Base-by-base conservation (phyloP, 2,888 invertebrate genomes). In the Tiphia femorata region DNA sequence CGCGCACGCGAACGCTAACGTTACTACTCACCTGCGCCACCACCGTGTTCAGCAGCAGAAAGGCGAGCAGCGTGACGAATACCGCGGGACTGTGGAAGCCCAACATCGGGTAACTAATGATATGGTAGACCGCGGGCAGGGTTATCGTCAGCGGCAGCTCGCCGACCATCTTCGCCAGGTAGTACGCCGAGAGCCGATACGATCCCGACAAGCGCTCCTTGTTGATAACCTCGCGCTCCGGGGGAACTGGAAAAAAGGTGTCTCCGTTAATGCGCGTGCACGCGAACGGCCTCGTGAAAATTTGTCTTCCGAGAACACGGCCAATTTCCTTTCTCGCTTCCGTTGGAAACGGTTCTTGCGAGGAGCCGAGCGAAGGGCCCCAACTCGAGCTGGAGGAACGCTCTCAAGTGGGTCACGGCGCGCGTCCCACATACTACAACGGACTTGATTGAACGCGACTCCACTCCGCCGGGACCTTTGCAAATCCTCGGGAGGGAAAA, bases 121-220 rank as follows among this genome's bases (percentile, higher is more conserved):
- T 84, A 81, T 91, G 90, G 85, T 92, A 92, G 74, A 92, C 88
- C 37, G 91, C 89, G 55, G 93, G 93, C 74, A 92, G 84, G 30
- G 91, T 89, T 71, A 93, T 87, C 37, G 91, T 90, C 66, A 93
- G 81, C 6, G 93, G 93, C 73, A 92, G 80, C 82, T 94, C 93
- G 54, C 92, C 92, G 60, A 91, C 88, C 91, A 92, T 92, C 84
- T 93, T 93, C 58, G 93, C 92, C 78, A 92, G 81, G 83, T 92
- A 93, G 79, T 93, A 94, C 29, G 93, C 92, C 6, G 92, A 92
- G 47, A 93, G 84, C 49, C 93, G 86, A 78, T 93, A 94, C 27
- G 92, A 90, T 42, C 93, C 93, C 10, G 92, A 90, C 65, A 90
- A 86, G 54, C 93, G 86, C 81, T 94, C 93, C 80, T 93, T 93